Percentiles rank a stretch among this genome's conserved stretches.
Conservation (phyloP, 1,140 invertebrate species). For the Drosophila bocqueti region DNA sequence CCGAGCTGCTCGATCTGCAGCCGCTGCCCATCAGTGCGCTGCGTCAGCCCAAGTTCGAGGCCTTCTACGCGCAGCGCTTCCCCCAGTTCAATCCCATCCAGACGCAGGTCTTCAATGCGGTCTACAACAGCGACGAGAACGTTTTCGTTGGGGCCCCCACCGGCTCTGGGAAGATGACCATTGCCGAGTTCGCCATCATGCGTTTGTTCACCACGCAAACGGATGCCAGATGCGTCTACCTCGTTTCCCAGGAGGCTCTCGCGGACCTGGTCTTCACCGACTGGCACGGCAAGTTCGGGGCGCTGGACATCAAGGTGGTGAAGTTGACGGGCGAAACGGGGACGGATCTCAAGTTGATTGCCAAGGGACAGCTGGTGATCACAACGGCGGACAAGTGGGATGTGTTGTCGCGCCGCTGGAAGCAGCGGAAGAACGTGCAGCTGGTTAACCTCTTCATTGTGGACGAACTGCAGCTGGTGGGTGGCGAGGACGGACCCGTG, state of each 20-base stretch:
- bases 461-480: constrained; percentile 97
- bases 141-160: constrained; percentile 99
- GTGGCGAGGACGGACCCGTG: constrained; percentile 95
- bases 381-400: constrained; percentile 99
- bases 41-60: constrained; percentile 94
- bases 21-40: constrained; percentile 95
- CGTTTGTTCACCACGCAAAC: constrained; percentile 92
- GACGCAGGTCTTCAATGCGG: constrained; percentile 99
- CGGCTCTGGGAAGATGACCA: constrained; percentile 98
- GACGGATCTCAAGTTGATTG: constrained; percentile 96
- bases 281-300: constrained; percentile 95
- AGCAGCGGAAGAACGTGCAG: constrained; percentile 99
- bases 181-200: constrained; percentile 98
- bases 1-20: constrained; percentile 98
- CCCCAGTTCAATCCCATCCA: constrained; percentile 99
- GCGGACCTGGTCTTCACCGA: constrained; percentile 96
- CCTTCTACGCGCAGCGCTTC: constrained; percentile 94
- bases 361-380: constrained; percentile 97
- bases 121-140: constrained; percentile 99
- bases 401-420: constrained; percentile 98
- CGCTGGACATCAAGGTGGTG: constrained; percentile 89
- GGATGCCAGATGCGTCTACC: constrained; percentile 94
- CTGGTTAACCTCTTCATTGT: constrained; percentile 98
- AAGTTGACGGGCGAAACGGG: constrained; percentile 99
- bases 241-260: constrained; percentile 96